phyloP scores from a whole-genome alignment of 2,797 vertebrate species.

The Limnodromus scolopaceus region DNA sequence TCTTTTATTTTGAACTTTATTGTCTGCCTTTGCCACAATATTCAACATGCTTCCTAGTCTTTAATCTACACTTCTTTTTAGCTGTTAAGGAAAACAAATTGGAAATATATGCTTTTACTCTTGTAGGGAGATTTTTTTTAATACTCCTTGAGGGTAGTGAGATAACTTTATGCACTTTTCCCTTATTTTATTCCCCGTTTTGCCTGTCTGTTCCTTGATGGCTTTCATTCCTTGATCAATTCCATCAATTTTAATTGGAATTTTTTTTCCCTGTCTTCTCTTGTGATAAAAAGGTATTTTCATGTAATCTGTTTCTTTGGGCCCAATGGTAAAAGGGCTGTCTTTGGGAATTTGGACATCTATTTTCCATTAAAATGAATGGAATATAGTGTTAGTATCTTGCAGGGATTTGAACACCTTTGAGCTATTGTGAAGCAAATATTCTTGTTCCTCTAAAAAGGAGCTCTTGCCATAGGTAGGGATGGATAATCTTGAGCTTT shows the following conservation, averaged over 20 bases:
- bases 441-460: conserved; percentile 11
- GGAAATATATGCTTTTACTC: conserved; percentile 8
- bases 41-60: background rate
- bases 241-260: conserved; percentile 71
- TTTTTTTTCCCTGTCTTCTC: conserved; percentile 65
- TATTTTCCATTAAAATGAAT: conserved; percentile 65
- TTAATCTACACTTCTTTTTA: background rate
- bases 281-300: conserved; percentile 68
- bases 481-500: background rate
- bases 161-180: conserved; percentile 44
- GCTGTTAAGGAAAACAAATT: conserved; percentile 27
- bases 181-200: conserved; percentile 58
- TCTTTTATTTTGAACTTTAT: background rate
- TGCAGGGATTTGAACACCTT: conserved; percentile 62
- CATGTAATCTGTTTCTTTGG: conserved; percentile 57
- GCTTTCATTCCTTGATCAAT: conserved; percentile 61
- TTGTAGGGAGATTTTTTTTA: background rate
- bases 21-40: background rate
- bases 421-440: conserved; percentile 36
- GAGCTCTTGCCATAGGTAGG: background rate
- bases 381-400: conserved; percentile 45
- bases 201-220: conserved; percentile 54
- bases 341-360: conserved; percentile 66
- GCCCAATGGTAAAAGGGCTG: conserved; percentile 54
- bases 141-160: conserved; percentile 21